Evolutionary conservation across 2,797 vertebrate species (phyloP), one percentile per base, ranked within the genome.

Genomic region (Chelidonichthys spinosus): DNA sequence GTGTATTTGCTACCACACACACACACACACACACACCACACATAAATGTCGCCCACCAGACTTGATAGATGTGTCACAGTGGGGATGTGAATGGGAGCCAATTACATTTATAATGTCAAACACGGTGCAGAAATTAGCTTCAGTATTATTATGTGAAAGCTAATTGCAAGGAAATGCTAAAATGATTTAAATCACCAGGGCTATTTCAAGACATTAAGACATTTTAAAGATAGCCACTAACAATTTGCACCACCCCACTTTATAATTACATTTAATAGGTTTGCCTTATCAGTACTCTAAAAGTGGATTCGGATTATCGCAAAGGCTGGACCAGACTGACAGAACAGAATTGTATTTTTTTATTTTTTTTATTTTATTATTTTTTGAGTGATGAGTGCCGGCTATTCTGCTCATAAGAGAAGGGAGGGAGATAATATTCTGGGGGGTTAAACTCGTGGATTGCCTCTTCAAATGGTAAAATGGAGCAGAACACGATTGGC

Each of bases 41-140:
- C 87, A 79, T 94, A 95, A 96, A 96, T 96, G 89, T 95, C 94
- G 81, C 76, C 94, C 93, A 58, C 79, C 65, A 88, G 4, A 83
- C 94, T 96, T 97, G 96, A 98, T 97, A 96, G 96, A 98, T 95
- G 96, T 96, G 95, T 95, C 95, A 95, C 94, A 93, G 94, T 92
- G 94, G 90, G 92, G 96, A 94, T 91, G 96, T 97, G 97, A 98
- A 97, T 95, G 90, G 90, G 95, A 96, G 94, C 95, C 96, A 97
- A 98, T 97, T 97, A 98, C 96, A 97, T 98, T 97, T 97, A 97
- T 98, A 98, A 98, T 98, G 97, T 97, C 96, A 98, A 95, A 95
- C 95, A 96, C 95, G 96, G 95, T 93, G 95, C 95, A 93, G 95
- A 97, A 97, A 97, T 97, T 92, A 94, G 93, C 90, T 86, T 85